A percentile compares a stretch with the other conserved stretches of the same genome.
Conservation (phyloP, 2,888 invertebrate genomes). For the Diarsia mendica region DNA sequence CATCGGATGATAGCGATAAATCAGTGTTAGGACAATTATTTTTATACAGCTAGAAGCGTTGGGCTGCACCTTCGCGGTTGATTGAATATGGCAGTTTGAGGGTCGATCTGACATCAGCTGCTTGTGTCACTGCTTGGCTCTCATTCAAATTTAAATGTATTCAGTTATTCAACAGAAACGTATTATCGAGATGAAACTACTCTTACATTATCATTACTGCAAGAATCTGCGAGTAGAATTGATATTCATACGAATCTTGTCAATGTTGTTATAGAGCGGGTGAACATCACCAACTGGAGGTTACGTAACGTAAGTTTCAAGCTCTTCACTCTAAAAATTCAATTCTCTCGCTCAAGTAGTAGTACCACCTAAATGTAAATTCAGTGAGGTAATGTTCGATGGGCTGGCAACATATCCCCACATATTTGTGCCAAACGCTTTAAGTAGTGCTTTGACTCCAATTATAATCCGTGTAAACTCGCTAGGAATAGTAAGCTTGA, state of each 20-base stretch:
- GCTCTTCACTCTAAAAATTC: slow-evolving; percentile 7
- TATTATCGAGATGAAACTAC: slow-evolving; percentile 50
- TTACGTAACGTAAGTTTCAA: slow-evolving; percentile 37
- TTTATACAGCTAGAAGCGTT: slow-evolving; percentile 62
- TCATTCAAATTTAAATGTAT: slow-evolving; percentile 83
- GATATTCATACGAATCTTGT: slow-evolving; percentile 31
- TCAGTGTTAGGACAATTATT: slow-evolving; percentile 63
- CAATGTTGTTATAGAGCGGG: slow-evolving; percentile 20
- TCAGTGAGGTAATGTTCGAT: slow-evolving; percentile 27
- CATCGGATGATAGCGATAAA: slow-evolving; percentile 48
- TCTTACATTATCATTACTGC: slow-evolving; percentile 49
- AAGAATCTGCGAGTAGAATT: slow-evolving; percentile 40
- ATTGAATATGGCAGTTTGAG: slow-evolving; percentile 83
- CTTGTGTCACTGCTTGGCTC: slow-evolving; percentile 80
- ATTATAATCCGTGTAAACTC: slow-evolving; percentile 36
- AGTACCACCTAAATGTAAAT: slow-evolving; percentile 12
- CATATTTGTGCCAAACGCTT: slow-evolving; percentile 38
- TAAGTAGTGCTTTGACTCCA: slow-evolving; percentile 45
- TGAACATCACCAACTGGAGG: slow-evolving; percentile 27
- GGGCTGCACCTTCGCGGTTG: slow-evolving; percentile 84
- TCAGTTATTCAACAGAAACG: slow-evolving; percentile 65
- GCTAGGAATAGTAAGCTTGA: slow-evolving; percentile 41
- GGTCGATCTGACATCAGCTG: slow-evolving; percentile 83
- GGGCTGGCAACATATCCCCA: slow-evolving; percentile 28
- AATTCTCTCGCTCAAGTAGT: slow-evolving; percentile 7